These are phyloP conservation scores for Takifugu flavidus DNA, from an alignment of 2,113 vertebrate genomes.

Conservation along the genomic window DNA sequence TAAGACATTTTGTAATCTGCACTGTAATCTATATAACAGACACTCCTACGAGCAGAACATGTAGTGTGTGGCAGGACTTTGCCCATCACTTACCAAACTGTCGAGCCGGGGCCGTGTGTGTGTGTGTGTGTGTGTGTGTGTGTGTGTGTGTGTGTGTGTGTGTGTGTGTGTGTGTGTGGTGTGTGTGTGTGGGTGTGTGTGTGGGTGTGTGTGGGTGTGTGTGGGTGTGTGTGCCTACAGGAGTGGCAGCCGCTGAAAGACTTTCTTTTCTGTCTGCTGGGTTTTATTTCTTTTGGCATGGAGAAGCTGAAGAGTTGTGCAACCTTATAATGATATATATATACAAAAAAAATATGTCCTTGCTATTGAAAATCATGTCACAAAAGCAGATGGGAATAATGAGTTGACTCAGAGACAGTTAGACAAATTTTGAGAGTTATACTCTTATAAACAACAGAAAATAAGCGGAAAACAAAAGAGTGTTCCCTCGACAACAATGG, in stretches of 20 bases:
- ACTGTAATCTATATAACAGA: neutral
- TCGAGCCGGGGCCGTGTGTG: neutral
- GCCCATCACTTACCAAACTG: neutral
- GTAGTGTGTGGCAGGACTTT: neutral
- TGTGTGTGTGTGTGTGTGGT: neutral
- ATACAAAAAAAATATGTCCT: too few species aligned
- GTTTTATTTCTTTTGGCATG: constrained; percentile 5
- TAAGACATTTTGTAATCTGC: neutral
- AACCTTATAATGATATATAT: too few species aligned
- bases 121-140: too few species aligned
- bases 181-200: constrained; percentile 18
- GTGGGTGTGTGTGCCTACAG: constrained; percentile 8
- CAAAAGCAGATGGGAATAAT: too few species aligned
- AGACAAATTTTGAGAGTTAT: too few species aligned
- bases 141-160: too few species aligned
- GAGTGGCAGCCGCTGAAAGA: constrained; percentile 4
- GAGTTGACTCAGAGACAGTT: too few species aligned
- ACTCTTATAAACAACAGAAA: too few species aligned
- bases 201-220: constrained; percentile 18
- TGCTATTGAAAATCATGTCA: too few species aligned
- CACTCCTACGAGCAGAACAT: neutral
- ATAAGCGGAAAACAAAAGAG: neutral
- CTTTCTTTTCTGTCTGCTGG: neutral
- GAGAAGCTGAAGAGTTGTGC: too few species aligned
- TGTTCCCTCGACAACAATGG: neutral